Percentiles rank a stretch among this genome's conserved stretches.
phyloP scores from a whole-genome alignment of 2,797 vertebrate species.

The Poeciliopsis gracilis region DNA sequence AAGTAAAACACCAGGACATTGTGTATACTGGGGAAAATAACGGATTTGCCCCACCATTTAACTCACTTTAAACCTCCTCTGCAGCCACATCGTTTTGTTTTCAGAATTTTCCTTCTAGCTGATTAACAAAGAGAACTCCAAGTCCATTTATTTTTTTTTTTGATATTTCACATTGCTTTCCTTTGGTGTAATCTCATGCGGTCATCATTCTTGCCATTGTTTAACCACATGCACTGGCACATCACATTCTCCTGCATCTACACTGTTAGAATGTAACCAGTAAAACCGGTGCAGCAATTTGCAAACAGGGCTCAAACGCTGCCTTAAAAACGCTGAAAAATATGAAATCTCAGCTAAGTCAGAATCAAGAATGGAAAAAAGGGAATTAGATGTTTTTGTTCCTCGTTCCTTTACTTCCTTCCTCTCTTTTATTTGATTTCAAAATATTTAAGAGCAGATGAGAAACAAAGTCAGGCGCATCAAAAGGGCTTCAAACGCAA shows the following conservation, averaged over 20 bases:
- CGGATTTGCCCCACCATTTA: slow-evolving; percentile 40
- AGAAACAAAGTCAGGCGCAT: background rate
- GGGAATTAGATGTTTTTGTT: background rate
- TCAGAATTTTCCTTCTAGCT: background rate
- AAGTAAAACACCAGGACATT: slow-evolving; percentile 33
- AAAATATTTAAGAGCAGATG: background rate
- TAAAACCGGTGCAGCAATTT: background rate
- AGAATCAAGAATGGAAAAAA: background rate
- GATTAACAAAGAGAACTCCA: background rate
- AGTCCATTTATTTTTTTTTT: background rate
- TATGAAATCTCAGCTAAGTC: background rate
- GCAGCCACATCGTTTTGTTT: background rate
- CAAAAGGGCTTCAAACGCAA: background rate
- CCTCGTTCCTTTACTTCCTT: background rate
- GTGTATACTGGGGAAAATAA: slow-evolving; percentile 48
- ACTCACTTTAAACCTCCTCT: slow-evolving; percentile 31
- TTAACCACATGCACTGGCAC: background rate
- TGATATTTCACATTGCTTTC: background rate
- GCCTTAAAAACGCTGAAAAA: background rate
- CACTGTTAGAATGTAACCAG: background rate
- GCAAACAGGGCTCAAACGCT: background rate
- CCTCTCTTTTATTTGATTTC: background rate
- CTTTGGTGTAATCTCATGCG: background rate
- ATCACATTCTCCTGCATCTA: background rate
- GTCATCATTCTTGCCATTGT: background rate